Base-by-base conservation (phyloP, 1,140 invertebrate species). In the Plutomurus gul region DNA sequence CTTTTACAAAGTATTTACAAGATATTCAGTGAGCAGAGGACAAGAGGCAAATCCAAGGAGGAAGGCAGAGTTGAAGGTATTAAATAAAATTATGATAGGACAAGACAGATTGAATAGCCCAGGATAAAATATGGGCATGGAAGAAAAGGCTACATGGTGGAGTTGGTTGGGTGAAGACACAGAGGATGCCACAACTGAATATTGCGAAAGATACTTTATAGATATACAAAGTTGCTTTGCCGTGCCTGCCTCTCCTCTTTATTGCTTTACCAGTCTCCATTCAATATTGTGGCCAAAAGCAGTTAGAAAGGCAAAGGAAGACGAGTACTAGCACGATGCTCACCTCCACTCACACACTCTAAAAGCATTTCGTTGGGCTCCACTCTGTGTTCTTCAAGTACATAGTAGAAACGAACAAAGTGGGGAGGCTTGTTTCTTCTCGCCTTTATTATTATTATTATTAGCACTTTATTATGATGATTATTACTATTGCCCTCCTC, bases 121-220 rank as follows among this genome's bases (percentile, higher is more conserved):
- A 20, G 76, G 80, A 81, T 78, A 81, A 81, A 81, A 77, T 81
- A 81, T 81, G 75, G 79, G 65, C 79, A 81, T 75, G 56, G 30
- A 36, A 65, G 56, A 65, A 65, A 65, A 65, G 56, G 56, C 56
- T 65, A 65, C 36, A 65, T n/a, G n/a, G n/a, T n/a, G n/a, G 30
- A 65, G 56, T n/a, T 65, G 75, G 77, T 70, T 13, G 49, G 71
- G 43, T 71, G 43, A 33, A 56, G 20, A 16, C 10, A 56, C n/a
- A 18, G 37, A 27, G 71, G 71, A 73, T 46, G 37, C 71, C 51
- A 30, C 56, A 65, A 65, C 56, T 65, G 13, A n/a, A 16, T 65
- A 65, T 65, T 30, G 56, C 56, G 27, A 65, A 65, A 65, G 56
- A 65, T 65, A 65, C 56, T 65, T 65, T 27, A 65, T 27, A 33